Conservation (phyloP, 2,113 vertebrate species). For the Suricata suricatta region DNA sequence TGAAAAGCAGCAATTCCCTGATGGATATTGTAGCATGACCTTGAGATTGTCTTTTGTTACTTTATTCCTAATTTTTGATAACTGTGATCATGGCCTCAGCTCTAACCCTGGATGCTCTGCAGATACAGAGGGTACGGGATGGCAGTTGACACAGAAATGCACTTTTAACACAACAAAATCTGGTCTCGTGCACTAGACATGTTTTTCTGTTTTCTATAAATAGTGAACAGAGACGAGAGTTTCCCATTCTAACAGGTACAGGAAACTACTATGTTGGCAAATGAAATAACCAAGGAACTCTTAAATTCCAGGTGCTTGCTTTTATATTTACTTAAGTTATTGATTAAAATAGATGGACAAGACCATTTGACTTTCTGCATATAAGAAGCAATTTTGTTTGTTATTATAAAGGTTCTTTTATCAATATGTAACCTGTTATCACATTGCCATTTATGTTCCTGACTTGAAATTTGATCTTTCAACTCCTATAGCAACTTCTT, state of each 20-base stretch:
- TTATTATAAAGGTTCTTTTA: neutral
- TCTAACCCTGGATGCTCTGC: neutral
- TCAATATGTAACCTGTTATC: constrained; percentile 3
- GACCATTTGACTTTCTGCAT: neutral
- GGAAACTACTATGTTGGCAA: neutral
- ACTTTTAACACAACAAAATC: neutral
- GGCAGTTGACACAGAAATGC: neutral
- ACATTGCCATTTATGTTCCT: constrained; percentile 37
- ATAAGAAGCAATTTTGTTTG: constrained; percentile 33
- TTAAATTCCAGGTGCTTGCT: neutral
- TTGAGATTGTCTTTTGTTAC: neutral
- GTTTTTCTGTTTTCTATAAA: neutral
- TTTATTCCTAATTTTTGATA: neutral
- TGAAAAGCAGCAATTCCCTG: neutral
- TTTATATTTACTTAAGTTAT: constrained; percentile 15
- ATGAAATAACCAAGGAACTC: neutral
- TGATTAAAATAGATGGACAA: neutral
- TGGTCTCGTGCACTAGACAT: neutral
- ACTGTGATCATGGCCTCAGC: neutral
- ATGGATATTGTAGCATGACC: neutral
- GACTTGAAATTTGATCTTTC: constrained; percentile 55
- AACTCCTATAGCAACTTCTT: neutral
- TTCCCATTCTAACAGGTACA: neutral
- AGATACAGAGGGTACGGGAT: neutral
- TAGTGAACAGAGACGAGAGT: neutral